Evolutionary conservation across 2,797 vertebrate genomes (phyloP).

Genomic region (Anguilla megastoma): DNA sequence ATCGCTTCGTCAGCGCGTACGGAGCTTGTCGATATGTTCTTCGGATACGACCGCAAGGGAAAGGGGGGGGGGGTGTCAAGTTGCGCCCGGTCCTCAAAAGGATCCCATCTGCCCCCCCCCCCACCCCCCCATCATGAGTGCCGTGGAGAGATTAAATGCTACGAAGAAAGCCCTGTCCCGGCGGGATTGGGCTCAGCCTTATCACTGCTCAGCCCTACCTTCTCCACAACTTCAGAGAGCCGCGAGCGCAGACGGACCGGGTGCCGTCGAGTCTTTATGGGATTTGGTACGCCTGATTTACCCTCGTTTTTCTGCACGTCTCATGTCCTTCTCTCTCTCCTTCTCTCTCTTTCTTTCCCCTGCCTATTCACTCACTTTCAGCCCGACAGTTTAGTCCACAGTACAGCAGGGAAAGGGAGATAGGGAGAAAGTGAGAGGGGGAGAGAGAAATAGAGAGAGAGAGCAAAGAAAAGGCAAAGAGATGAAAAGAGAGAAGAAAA

Average conservation of each 20-base stretch:
- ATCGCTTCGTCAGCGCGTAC: not conserved
- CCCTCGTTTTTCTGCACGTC: slow-evolving; percentile 6
- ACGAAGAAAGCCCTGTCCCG: not conserved
- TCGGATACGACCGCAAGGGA: not conserved
- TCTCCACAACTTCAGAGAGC: slow-evolving; percentile 22
- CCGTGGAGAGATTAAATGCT: not conserved
- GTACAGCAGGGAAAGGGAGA: slow-evolving; percentile 1
- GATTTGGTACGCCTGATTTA: slow-evolving; percentile 12
- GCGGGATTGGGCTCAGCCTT: not conserved
- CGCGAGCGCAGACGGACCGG: not conserved
- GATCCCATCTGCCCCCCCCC: slow-evolving; percentile 16
- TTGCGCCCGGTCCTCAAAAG: not conserved
- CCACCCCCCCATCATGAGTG: not conserved
- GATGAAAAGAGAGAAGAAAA: not conserved
- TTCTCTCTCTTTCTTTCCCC: slow-evolving; percentile 40
- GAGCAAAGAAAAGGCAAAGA: not conserved
- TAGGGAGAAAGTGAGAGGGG: not conserved
- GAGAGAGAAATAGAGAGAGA: slow-evolving; percentile 2
- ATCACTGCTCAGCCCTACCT: not conserved
- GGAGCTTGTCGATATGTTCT: slow-evolving; percentile 21
- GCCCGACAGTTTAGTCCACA: slow-evolving; percentile 14
- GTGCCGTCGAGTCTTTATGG: not conserved
- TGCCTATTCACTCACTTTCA: slow-evolving; percentile 23
- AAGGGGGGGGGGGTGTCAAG: not conserved
- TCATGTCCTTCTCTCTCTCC: slow-evolving; percentile 33